Percentiles rank a stretch among this genome's conserved stretches.
phyloP scores from a whole-genome alignment of 2,113 vertebrate species.

The Oriolus oriolus region DNA sequence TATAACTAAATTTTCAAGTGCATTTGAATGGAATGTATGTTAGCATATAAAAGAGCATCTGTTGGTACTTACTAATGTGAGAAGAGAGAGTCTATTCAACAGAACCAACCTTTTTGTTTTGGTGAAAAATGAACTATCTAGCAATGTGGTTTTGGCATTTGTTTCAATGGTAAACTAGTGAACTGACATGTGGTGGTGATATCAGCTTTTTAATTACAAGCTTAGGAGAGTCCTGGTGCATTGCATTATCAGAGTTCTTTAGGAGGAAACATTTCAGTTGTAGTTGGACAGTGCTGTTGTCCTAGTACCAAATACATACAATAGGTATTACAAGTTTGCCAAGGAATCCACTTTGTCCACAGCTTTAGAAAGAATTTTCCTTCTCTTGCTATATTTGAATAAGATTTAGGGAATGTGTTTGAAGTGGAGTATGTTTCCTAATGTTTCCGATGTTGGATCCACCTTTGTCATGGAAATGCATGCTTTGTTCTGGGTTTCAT shows the following conservation, averaged over 20 bases:
- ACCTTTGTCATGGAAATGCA: constrained; percentile 42
- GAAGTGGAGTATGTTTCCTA: not conserved
- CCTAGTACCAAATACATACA: not conserved
- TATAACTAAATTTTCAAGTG: constrained; percentile 6
- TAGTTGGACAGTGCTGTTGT: not conserved
- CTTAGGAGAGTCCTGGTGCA: not conserved
- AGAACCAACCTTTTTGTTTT: not conserved
- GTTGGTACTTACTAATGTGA: not conserved
- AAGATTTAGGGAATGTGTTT: not conserved
- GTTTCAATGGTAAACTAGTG: not conserved
- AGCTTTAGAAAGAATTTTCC: not conserved
- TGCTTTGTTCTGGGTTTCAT: constrained; percentile 16
- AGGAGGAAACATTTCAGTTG: not conserved
- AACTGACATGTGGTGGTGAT: not conserved
- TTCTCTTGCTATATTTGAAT: not conserved
- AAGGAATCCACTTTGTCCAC: not conserved
- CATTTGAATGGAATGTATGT: not conserved
- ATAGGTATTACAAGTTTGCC: not conserved
- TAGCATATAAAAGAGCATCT: not conserved
- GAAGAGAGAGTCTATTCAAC: not conserved
- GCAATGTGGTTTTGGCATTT: not conserved
- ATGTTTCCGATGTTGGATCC: not conserved
- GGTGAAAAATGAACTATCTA: not conserved
- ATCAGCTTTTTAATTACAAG: not conserved
- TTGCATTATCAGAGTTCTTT: not conserved